Evolutionary conservation across 2,797 vertebrate genomes (phyloP), one percentile per base, ranked within the genome.

Genomic region (Meriones psammophilus): DNA sequence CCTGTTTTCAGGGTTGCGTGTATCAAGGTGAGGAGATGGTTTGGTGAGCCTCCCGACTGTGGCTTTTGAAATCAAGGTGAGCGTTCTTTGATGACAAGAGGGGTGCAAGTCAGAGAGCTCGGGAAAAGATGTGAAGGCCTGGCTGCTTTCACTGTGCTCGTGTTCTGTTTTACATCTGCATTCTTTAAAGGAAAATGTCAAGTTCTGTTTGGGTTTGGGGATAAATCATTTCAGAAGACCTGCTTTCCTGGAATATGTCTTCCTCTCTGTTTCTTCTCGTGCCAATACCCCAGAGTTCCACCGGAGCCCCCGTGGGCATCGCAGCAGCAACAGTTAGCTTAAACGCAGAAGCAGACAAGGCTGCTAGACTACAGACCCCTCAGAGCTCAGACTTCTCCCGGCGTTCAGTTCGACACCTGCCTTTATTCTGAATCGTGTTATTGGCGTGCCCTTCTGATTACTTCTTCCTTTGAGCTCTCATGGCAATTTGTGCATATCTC

Each of bases 41-140:
- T 68, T 68, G 30, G 42, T 68, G 24, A 66, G 8, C 30, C 18
- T 6, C 96, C 96, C 13, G 78, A 22, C 30, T 95, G 93, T 92
- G 24, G 0, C 0, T 97, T 90, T 96, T 83, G 36, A 88, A 96
- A 90, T 95, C 85, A 95, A 95, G 56, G 73, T 85, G 88, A 96
- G n/a, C 95, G 95, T 96, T 94, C 66, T 50, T 76, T 93, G 42
- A 78, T 84, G 97, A 94, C 76, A 93, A 95, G 86, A 96, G 89
- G 33, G 4, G 54, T 28, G 20, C 86, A 56, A 83, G 94, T 18
- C 86, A 95, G 97, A 94, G 87, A 92, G 46, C 69, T 66, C 30
- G 66, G 85, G 56, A 76, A 84, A 92, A 26, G 30, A 62, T 54
- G 17, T 39, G 42, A 89, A 89, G 71, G 33, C 24, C 89, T 81